These are phyloP conservation scores for Malurus leucopterus DNA, from an alignment of 2,797 vertebrate genomes.

Conservation along the genomic window DNA sequence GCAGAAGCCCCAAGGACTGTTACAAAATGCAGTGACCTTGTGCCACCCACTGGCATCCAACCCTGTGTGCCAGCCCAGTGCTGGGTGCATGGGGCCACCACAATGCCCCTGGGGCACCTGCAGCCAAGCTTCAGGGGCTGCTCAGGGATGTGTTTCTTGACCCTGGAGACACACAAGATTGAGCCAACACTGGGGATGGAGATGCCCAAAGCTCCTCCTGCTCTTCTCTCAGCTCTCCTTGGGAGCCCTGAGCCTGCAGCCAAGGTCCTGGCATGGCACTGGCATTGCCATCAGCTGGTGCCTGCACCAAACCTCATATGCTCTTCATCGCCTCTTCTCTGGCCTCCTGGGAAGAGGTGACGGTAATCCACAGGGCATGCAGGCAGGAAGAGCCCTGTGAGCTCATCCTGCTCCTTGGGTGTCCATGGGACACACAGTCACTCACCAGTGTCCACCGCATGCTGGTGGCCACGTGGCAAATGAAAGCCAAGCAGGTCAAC, in stretches of 20 bases:
- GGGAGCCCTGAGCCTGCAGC: fast-evolving
- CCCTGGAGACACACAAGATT: neutral
- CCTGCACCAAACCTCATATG: neutral
- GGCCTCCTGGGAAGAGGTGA: neutral
- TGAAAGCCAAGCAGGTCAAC: neutral
- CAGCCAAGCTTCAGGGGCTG: neutral
- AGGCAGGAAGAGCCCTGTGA: neutral
- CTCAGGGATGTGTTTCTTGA: neutral
- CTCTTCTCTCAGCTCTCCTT: neutral
- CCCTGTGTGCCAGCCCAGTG: neutral
- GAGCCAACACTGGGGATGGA: neutral
- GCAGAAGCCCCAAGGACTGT: neutral
- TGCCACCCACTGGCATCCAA: neutral
- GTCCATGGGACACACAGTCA: neutral
- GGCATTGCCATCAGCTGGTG: fast-evolving
- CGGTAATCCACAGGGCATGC: neutral
- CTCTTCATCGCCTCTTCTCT: neutral
- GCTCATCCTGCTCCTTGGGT: neutral
- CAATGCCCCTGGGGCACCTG: fast-evolving
- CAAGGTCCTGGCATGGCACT: neutral
- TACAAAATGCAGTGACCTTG: neutral
- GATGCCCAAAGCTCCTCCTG: fast-evolving
- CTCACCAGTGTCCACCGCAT: fast-evolving
- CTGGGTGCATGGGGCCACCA: fast-evolving
- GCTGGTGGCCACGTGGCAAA: fast-evolving